Percentiles rank a stretch among this genome's conserved stretches.
Conservation (phyloP, 1,140 invertebrate species). For the Radopholus similis region DNA sequence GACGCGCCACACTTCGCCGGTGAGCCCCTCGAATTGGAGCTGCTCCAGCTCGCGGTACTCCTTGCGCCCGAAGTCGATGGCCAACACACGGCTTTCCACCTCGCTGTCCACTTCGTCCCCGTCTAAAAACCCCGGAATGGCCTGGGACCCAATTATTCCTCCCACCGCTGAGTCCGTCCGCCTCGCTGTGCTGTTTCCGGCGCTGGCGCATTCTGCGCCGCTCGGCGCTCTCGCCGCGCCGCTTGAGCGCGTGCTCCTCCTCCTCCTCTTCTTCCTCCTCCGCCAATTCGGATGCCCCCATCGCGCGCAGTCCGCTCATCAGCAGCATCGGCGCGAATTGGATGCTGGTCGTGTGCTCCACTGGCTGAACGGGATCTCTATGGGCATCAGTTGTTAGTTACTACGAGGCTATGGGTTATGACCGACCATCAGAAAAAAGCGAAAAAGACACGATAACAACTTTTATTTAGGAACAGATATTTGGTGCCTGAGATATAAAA, state of each 20-base stretch:
- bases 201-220: background rate
- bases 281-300: background rate
- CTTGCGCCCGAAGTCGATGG: conserved; percentile 43
- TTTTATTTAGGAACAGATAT: background rate
- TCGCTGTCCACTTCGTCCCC: conserved; percentile 44
- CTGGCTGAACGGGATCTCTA: too few relatives aligned
- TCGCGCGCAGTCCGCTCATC: conserved; percentile 4
- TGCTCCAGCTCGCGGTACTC: conserved; percentile 45
- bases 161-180: background rate
- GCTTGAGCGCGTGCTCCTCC: background rate
- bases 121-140: conserved; percentile 7
- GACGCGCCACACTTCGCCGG: conserved; percentile 54
- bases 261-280: background rate
- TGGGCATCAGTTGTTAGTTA: too few relatives aligned
- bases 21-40: conserved; percentile 51
- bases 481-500: too few relatives aligned
- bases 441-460: background rate
- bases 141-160: background rate
- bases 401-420: too few relatives aligned
- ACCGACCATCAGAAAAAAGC: background rate
- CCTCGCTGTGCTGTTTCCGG: background rate
- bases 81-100: conserved; percentile 40
- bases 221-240: background rate
- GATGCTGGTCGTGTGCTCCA: too few relatives aligned
- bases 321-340: conserved; percentile 4